These are phyloP conservation scores for Diplogasteroides magnus DNA, from an alignment of 1,140 invertebrate genomes.

Conservation along the genomic window DNA sequence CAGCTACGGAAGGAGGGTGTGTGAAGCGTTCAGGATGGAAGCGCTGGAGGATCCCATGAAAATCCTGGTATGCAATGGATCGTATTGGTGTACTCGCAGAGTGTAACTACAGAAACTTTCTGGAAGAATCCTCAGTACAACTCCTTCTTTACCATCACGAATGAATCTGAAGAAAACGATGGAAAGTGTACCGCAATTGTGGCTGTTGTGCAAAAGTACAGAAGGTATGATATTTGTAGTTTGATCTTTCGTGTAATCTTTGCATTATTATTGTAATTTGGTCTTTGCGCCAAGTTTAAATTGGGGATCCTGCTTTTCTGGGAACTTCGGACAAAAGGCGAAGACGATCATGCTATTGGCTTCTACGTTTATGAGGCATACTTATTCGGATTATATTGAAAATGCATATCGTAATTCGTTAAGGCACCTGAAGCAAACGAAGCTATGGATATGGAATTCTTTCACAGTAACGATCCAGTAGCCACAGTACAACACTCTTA, in stretches of 20 bases:
- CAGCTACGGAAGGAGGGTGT: conserved; percentile 81
- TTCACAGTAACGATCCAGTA: conserved; percentile 11
- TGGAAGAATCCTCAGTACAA: conserved; percentile 91
- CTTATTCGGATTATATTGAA: too few species aligned
- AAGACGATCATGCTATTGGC: conserved; percentile 90
- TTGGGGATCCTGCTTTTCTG: too few species aligned
- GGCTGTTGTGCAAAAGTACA: conserved; percentile 76
- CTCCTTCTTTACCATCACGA: conserved; percentile 77
- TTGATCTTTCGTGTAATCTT: neutral
- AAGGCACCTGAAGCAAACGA: neutral
- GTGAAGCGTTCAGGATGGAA: conserved; percentile 78
- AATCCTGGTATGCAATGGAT: conserved; percentile 66
- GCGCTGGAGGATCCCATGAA: conserved; percentile 93
- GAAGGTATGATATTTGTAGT: conserved; percentile 56
- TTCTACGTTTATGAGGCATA: conserved; percentile 87
- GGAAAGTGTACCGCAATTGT: conserved; percentile 86
- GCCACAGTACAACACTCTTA: conserved; percentile 74
- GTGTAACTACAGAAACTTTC: conserved; percentile 74
- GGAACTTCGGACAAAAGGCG: conserved; percentile 77
- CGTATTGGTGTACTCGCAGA: neutral
- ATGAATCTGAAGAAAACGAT: conserved; percentile 61
- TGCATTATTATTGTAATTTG: too few species aligned
- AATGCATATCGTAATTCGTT: too few species aligned
- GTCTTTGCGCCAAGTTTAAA: too few species aligned
- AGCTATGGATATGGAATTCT: conserved; percentile 10